A percentile compares a stretch with the other conserved stretches of the same genome.
Evolutionary conservation across 2,113 vertebrate species (phyloP).

Genomic region (Turdus rufiventris): DNA sequence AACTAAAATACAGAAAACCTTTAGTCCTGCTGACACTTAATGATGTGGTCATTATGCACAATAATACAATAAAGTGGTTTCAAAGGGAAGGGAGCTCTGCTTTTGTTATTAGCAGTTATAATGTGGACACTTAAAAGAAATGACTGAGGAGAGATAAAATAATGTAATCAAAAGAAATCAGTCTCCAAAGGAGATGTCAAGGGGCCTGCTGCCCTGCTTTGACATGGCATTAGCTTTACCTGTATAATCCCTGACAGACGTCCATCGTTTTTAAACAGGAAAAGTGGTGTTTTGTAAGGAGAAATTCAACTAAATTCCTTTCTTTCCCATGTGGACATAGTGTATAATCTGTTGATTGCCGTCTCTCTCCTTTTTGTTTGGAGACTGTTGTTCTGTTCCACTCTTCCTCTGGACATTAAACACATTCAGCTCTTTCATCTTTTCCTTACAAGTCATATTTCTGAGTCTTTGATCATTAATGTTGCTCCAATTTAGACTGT

Average conservation of each 20-base stretch:
- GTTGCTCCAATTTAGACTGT: background rate
- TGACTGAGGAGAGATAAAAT: background rate
- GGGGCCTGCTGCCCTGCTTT: background rate
- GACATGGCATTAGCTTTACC: background rate
- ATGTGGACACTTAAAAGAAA: background rate
- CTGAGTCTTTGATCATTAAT: background rate
- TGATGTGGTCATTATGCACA: background rate
- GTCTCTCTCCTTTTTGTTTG: background rate
- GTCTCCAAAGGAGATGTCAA: background rate
- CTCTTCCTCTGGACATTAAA: background rate
- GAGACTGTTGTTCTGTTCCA: background rate
- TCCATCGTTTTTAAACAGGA: background rate
- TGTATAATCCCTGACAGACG: background rate
- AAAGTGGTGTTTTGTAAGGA: background rate
- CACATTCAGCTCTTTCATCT: background rate
- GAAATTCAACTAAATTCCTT: background rate
- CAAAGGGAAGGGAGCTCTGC: background rate
- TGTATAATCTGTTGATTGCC: background rate
- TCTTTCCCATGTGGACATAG: background rate
- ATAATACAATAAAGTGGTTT: background rate
- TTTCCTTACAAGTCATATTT: background rate
- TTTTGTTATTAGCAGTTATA: background rate
- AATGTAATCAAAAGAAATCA: background rate
- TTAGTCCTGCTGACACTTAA: conserved; percentile 8
- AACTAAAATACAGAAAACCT: conserved; percentile 6